Evolutionary conservation across 2,113 vertebrate species (phyloP).

Genomic region (Dicaeum eximium): DNA sequence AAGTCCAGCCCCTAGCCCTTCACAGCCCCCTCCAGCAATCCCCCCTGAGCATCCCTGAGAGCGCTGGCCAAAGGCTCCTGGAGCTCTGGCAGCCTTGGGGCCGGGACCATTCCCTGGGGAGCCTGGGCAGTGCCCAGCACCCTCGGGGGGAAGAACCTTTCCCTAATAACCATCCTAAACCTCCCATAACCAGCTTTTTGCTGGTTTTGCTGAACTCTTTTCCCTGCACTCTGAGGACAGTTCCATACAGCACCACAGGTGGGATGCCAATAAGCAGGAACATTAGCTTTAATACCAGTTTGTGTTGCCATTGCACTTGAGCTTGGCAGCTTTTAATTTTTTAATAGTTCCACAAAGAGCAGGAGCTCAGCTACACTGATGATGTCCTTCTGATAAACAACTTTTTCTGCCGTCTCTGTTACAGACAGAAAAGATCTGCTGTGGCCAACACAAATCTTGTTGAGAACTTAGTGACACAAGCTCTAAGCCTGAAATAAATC

Average conservation of each 20-base stretch:
- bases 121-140: background rate
- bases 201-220: background rate
- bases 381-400: background rate
- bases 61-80: background rate
- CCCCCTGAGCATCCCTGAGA: background rate
- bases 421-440: background rate
- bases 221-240: background rate
- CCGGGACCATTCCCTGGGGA: background rate
- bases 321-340: background rate
- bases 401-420: background rate
- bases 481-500: background rate
- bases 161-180: background rate
- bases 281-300: background rate
- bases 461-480: background rate
- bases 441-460: background rate
- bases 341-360: background rate
- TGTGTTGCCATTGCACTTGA: background rate
- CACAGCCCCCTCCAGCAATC: fast-evolving
- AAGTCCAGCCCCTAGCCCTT: fast-evolving
- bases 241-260: background rate
- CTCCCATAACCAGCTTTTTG: background rate
- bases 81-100: background rate
- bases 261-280: background rate
- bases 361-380: background rate
- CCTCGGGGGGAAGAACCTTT: background rate